These are phyloP conservation scores for Cephus sareptanus DNA, from an alignment of 2,888 invertebrate species.

Conservation along the genomic window DNA sequence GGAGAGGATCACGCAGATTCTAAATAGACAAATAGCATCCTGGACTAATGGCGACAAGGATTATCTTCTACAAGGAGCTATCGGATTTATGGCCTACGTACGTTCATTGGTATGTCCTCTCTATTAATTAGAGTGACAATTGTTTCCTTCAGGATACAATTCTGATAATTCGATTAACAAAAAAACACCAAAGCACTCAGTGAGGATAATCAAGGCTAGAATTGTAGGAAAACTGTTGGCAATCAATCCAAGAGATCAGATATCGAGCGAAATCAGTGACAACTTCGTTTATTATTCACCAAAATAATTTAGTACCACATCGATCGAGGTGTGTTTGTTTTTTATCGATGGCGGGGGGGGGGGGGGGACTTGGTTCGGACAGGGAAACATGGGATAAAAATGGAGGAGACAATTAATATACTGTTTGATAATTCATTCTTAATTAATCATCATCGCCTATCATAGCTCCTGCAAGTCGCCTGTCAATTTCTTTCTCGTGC, in stretches of 20 bases:
- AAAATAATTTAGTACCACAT: constrained; percentile 57
- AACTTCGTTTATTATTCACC: constrained; percentile 54
- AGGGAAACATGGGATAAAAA: constrained; percentile 25
- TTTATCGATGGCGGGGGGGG: neutral
- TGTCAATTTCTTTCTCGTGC: constrained; percentile 1
- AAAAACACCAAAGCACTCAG: neutral
- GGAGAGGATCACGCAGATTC: neutral
- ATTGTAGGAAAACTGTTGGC: neutral
- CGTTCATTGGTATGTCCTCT: neutral
- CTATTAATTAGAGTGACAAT: neutral
- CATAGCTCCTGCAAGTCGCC: constrained; percentile 9
- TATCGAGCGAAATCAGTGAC: constrained; percentile 39
- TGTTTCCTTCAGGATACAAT: too few relatives aligned
- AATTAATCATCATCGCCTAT: constrained; percentile 37
- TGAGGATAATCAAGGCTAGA: neutral
- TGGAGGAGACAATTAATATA: constrained; percentile 28
- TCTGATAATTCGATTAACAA: neutral
- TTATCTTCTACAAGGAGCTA: neutral
- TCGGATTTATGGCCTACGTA: neutral
- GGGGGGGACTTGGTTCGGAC: neutral
- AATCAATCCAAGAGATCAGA: neutral
- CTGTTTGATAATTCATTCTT: constrained; percentile 38
- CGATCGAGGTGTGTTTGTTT: constrained; percentile 31
- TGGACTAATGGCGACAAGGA: neutral
- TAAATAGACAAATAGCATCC: neutral